Evolutionary conservation across 2,113 vertebrate species (phyloP).

Genomic region (Fregata magnificens): DNA sequence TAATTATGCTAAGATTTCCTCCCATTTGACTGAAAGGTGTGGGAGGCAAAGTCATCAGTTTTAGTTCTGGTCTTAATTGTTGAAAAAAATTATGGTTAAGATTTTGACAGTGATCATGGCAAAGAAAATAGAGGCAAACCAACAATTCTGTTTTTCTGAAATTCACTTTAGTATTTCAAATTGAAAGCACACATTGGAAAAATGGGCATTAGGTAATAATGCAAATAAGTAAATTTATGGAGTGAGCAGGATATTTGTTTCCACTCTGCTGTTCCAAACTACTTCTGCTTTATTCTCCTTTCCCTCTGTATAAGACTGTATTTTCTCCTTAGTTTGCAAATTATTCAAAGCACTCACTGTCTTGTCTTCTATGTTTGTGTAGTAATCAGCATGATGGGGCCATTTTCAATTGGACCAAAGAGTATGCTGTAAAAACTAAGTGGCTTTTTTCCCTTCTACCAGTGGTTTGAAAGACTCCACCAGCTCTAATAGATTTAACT

Average conservation of each 20-base stretch:
- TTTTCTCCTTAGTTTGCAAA: not conserved
- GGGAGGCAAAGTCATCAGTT: not conserved
- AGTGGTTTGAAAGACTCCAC: not conserved
- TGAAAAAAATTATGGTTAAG: not conserved
- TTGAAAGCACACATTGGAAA: not conserved
- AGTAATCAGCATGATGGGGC: not conserved
- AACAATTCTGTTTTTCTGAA: not conserved
- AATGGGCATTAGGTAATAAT: not conserved
- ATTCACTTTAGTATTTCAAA: not conserved
- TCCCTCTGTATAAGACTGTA: not conserved
- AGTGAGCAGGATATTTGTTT: not conserved
- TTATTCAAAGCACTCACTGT: not conserved
- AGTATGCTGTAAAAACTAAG: not conserved
- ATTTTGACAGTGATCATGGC: not conserved
- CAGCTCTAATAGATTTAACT: not conserved
- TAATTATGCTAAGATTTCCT: not conserved
- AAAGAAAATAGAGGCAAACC: not conserved
- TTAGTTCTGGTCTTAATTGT: not conserved
- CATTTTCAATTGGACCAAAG: not conserved
- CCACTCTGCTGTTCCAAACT: not conserved
- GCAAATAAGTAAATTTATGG: not conserved
- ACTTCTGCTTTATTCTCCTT: not conserved
- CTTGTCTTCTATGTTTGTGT: not conserved
- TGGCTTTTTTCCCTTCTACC: not conserved
- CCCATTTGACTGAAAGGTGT: not conserved